Base-by-base conservation (phyloP, 2,113 vertebrate genomes). In the Phalacrocorax aristotelis region DNA sequence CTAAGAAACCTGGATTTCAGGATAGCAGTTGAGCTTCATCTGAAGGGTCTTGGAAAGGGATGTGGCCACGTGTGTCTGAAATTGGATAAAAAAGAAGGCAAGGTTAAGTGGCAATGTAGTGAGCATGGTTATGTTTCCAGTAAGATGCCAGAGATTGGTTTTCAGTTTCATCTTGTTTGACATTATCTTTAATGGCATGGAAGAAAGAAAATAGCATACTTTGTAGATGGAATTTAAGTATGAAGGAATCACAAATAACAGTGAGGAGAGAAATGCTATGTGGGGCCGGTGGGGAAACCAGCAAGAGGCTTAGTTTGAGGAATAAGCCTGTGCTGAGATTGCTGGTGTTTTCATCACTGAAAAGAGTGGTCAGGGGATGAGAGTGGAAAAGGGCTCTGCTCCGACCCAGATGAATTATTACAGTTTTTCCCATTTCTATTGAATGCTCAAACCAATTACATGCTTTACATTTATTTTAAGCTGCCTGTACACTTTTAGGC, bases 161-260 rank as follows among this genome's bases (percentile, higher is more conserved):
- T 96, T 88, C 90, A 90, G 84, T 93, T 87, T 91, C 93, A 83
- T 95, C 64, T 86, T 93, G 66, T 90, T 88, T 92, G 94, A 94
- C 87, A 64, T 95, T 94, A 97, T 94, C 93, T 90, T 91, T 96
- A 97, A 97, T 96, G 91, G 71, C 82, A 96, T 40, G 84, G 93
- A 96, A 96, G 95, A 95, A 95, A 94, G 88, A 96, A 97, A 97
- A 97, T 92, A 94, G 84, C 75, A 75, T 88, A 70, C 68, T 93
- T 93, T 86, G 68, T 87, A 80, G 84, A 77, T 81, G 93, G 68
- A 82, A 62, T 95, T 94, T 96, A 93, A 87, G 66, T 95, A 85
- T 70, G 84, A 95, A 64, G 46, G 82, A 91, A 81, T 96, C 94
- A 83, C 71, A 97, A 70, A 91, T 87, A 91, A 83, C 60, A 91